Evolutionary conservation across 2,888 invertebrate species (phyloP).

Genomic region (Lottia gigantea): DNA sequence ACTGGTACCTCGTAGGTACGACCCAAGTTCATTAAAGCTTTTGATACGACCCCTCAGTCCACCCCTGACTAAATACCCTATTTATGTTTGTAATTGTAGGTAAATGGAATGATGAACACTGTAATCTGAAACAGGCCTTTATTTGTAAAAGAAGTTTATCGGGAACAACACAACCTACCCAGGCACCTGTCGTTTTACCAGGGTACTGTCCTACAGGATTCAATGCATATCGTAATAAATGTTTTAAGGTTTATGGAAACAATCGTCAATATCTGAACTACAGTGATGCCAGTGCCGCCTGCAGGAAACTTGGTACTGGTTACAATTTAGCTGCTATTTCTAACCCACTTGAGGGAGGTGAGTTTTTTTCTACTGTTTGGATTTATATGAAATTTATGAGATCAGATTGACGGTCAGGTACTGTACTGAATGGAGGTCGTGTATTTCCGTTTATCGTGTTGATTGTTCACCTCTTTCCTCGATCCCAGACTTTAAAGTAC

Average conservation of each 20-base stretch:
- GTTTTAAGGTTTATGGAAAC: conserved; percentile 41
- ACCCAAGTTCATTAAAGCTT: no score
- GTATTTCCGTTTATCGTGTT: no score
- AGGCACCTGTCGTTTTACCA: conserved; percentile 18
- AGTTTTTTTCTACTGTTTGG: no score
- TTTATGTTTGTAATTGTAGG: conserved; percentile 34
- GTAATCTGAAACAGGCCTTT: conserved; percentile 40
- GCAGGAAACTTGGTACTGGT: conserved; percentile 32
- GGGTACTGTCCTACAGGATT: conserved; percentile 53
- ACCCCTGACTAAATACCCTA: no score
- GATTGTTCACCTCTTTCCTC: no score
- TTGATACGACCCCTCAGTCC: no score
- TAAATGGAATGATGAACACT: conserved; percentile 54
- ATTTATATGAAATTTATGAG: no score
- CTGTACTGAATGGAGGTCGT: no score
- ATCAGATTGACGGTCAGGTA: no score
- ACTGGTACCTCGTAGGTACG: no score
- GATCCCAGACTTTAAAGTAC: no score
- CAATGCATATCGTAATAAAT: conserved; percentile 40
- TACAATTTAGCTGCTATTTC: conserved; percentile 46
- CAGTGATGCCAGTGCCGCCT: conserved; percentile 37
- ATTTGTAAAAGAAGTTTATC: conserved; percentile 44
- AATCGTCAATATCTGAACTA: conserved; percentile 33
- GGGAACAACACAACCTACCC: conserved; percentile 28
- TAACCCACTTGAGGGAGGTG: conserved; percentile 32